Conservation (phyloP, 37 sponge, comb jelly and placozoan species). For the Amphimedon queenslandica region DNA sequence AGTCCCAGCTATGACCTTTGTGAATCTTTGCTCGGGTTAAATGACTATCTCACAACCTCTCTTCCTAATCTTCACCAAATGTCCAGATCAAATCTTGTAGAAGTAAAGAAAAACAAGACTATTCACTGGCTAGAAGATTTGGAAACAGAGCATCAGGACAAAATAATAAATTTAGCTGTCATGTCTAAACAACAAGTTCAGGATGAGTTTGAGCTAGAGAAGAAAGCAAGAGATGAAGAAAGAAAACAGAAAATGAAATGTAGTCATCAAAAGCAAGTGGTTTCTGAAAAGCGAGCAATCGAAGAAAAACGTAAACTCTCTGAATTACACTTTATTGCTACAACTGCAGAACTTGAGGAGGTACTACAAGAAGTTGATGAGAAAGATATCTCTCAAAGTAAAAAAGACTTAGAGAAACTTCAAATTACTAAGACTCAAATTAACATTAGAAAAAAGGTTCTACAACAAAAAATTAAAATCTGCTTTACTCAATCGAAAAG, state of each 20-base stretch:
- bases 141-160: slow-evolving; percentile 23
- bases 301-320: slow-evolving; percentile 27
- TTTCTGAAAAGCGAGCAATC: slow-evolving; percentile 13
- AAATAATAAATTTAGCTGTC: slow-evolving; percentile 23
- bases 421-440: slow-evolving; percentile 4
- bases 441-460: too few relatives aligned
- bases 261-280: slow-evolving; percentile 11
- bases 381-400: slow-evolving; percentile 17
- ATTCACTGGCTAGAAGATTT: slow-evolving; percentile 24
- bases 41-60: slow-evolving; percentile 29
- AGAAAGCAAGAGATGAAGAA: slow-evolving; percentile 22
- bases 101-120: slow-evolving; percentile 44
- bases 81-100: slow-evolving; percentile 27
- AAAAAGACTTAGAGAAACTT: slow-evolving; percentile 21
- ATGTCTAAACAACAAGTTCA: too few relatives aligned
- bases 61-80: slow-evolving; percentile 26
- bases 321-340: slow-evolving; percentile 19
- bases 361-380: slow-evolving; percentile 31
- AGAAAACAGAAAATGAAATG: slow-evolving; percentile 16
- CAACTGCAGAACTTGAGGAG: slow-evolving; percentile 28
- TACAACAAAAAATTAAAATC: not conserved
- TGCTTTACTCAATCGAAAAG: not conserved
- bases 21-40: slow-evolving; percentile 42
- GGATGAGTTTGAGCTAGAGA: too few relatives aligned
- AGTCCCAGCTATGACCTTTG: slow-evolving; percentile 41